Base-by-base conservation (phyloP, 2,797 vertebrate species). In the Mionectes olivaceus region DNA sequence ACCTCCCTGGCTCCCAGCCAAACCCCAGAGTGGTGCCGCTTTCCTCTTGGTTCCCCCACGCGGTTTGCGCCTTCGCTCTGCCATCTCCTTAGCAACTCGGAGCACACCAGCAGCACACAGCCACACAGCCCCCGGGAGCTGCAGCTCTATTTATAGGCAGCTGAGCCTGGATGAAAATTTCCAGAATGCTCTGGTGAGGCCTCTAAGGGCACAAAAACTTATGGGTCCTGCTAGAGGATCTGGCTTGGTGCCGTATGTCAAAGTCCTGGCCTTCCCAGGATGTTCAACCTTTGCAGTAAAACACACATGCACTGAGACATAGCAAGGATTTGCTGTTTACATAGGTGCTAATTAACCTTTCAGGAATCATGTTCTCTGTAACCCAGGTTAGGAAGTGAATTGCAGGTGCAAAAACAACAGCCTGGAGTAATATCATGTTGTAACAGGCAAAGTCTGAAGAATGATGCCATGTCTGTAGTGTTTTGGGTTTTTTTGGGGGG, bases 321-420 rank as follows among this genome's bases (percentile, higher is more conserved):
- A 32, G 59, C 2, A 5, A 73, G 74, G 88, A 39, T 79, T 76
- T 91, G 44, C 59, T 96, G 88, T 87, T 95, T 95, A 90, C 59
- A 39, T 88, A 91, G 85, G 73, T 94, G 67, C 80, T 95, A 73
- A 90, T 93, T 73, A 91, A 87, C 91, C 56, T 90, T 91, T 88
- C 63, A 83, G 27, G 70, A 90, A 76, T 87, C 70, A 49, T 79
- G 63, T 78, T 93, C 93, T 81, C 67, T 59, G 59, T 86, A 86
- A 91, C 69, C 23, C 76, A 95, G 83, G 90, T 94, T 93, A 88
- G 93, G 92, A 96, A 90, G 95, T 60, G 63, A 95, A 88, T 79
- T 73, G 80, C 93, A 96, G 96, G 94, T 96, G 95, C 92, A 95
- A 95, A 94, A 96, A 87, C 90, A 96, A 96, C 83, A 96, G 86